Percentiles rank a stretch among this genome's conserved stretches.
Evolutionary conservation across 1,140 invertebrate species (phyloP).

Genomic region (Drosophila pruinosa): DNA sequence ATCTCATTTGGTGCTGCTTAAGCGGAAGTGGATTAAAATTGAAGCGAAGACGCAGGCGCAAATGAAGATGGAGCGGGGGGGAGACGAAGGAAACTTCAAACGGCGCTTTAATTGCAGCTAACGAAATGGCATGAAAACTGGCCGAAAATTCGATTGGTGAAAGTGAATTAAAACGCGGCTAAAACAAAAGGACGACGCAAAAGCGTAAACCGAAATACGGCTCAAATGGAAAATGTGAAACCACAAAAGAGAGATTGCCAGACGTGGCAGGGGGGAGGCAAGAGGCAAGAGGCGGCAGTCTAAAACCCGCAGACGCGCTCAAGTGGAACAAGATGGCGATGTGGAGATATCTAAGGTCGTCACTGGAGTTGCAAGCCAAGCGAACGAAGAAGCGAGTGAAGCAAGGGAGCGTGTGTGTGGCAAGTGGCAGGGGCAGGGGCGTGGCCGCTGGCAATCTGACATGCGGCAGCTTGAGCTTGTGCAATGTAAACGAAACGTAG

Average conservation of each 20-base stretch:
- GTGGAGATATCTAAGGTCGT: conserved; percentile 52
- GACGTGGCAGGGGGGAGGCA: not conserved
- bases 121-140: conserved; percentile 61
- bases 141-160: conserved; percentile 68
- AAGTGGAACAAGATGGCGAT: conserved; percentile 65
- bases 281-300: not conserved
- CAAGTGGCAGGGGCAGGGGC: conserved; percentile 14
- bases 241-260: conserved; percentile 45
- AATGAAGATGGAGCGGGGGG: not conserved
- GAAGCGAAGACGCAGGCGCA: conserved; percentile 30
- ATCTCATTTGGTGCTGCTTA: conserved; percentile 51
- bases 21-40: conserved; percentile 74
- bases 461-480: conserved; percentile 50
- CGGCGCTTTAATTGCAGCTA: conserved; percentile 58
- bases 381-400: too few relatives aligned
- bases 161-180: conserved; percentile 61
- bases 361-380: conserved; percentile 1
- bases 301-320: conserved; percentile 63
- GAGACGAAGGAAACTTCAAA: conserved; percentile 52
- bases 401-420: conserved; percentile 12
- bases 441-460: conserved; percentile 44
- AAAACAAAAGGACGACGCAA: conserved; percentile 33
- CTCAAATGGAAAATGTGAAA: conserved; percentile 43
- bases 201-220: conserved; percentile 15
- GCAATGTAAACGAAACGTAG: conserved; percentile 75